Conservation (phyloP, 2,888 invertebrate species). For the Ormia ochracea region DNA sequence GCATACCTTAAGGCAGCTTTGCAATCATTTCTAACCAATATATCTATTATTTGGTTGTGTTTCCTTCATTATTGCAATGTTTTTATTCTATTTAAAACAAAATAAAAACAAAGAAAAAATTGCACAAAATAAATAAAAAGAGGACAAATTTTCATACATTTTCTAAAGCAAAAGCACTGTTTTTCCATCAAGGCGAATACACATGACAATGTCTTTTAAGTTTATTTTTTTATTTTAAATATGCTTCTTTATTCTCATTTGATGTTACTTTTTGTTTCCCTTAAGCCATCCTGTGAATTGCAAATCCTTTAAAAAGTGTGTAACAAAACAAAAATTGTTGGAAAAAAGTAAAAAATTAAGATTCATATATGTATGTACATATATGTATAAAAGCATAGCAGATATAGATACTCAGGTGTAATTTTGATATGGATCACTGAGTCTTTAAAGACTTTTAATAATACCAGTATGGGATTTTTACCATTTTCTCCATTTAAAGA, state of each 20-base stretch:
- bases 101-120: neutral
- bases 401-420: slow-evolving; percentile 36
- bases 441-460: slow-evolving; percentile 57
- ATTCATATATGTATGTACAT: neutral
- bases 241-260: neutral
- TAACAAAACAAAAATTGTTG: slow-evolving; percentile 8
- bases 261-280: slow-evolving; percentile 16
- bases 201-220: slow-evolving; percentile 27
- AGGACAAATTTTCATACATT: neutral
- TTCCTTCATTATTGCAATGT: neutral
- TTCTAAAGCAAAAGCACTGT: neutral
- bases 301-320: slow-evolving; percentile 30
- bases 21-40: slow-evolving; percentile 8
- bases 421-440: slow-evolving; percentile 56
- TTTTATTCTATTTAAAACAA: neutral
- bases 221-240: slow-evolving; percentile 14
- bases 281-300: slow-evolving; percentile 41
- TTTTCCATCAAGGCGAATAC: slow-evolving; percentile 35
- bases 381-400: no score
- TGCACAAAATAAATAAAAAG: neutral
- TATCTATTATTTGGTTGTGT: neutral
- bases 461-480: slow-evolving; percentile 49
- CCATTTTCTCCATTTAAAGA: neutral
- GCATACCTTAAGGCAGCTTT: slow-evolving; percentile 27
- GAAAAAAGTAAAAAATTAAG: slow-evolving; percentile 3